These are phyloP conservation scores for Petrosia ficiformis DNA, from an alignment of 37 sponge, comb jelly and placozoan species.

Conservation along the genomic window DNA sequence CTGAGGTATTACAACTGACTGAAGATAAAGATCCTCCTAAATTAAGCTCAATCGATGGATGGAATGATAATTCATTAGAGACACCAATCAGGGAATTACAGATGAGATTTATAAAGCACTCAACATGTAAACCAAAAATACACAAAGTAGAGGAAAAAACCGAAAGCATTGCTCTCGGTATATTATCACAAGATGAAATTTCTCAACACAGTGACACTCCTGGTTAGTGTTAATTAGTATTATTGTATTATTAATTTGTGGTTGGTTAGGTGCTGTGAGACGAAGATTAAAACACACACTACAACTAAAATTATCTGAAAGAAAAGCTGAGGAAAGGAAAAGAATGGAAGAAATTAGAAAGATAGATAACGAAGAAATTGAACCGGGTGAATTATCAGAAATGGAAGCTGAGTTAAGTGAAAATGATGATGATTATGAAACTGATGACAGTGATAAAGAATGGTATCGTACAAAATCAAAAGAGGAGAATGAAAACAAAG, in stretches of 20 bases:
- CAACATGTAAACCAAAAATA: neutral
- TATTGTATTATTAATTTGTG: neutral
- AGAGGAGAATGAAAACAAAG: constrained; percentile 20
- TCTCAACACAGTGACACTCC: neutral
- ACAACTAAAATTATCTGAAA: constrained; percentile 33
- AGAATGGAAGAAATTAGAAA: constrained; percentile 29
- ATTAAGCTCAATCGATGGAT: neutral
- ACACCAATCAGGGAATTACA: constrained; percentile 24
- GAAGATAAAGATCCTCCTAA: no score
- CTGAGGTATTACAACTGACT: no score
- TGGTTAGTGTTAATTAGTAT: neutral
- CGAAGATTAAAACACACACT: constrained; percentile 27
- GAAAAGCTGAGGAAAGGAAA: constrained; percentile 45
- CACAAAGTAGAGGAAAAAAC: neutral
- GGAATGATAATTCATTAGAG: neutral
- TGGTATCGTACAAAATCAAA: neutral
- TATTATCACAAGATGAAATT: neutral
- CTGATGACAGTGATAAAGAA: constrained; percentile 19
- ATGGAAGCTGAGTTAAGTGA: constrained; percentile 48
- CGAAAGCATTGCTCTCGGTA: neutral
- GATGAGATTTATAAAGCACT: constrained; percentile 18
- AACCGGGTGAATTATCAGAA: constrained; percentile 15
- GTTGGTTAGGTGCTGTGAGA: constrained; percentile 44
- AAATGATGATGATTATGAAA: constrained; percentile 14
- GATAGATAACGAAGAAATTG: constrained; percentile 40